Evolutionary conservation across 53 echinoderm and acorn worm species (phyloP).

Genomic region (Paracentrotus lividus): DNA sequence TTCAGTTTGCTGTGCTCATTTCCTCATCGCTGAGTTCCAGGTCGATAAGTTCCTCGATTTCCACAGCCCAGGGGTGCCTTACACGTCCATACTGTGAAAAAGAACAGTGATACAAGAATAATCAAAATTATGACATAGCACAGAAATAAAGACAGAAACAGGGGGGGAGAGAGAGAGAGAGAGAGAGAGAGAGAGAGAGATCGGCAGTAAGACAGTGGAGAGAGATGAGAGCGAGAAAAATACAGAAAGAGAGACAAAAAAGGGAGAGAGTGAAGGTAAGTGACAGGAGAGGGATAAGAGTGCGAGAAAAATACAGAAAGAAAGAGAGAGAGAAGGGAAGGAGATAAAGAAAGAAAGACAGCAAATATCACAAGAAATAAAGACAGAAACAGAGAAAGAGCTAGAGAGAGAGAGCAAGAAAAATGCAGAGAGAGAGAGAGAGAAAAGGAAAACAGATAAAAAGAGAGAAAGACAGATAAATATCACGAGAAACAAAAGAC

Average conservation of each 20-base stretch:
- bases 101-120: neutral
- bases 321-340: neutral
- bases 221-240: neutral
- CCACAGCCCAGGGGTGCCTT: conserved; percentile 59
- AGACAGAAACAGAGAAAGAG: neutral
- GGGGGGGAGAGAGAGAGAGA: neutral
- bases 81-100: conserved; percentile 66
- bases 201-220: neutral
- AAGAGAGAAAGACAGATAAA: neutral
- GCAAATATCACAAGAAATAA: neutral
- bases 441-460: neutral
- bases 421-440: neutral
- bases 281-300: neutral
- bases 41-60: conserved; percentile 71
- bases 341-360: neutral
- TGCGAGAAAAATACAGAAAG: neutral
- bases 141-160: neutral
- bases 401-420: neutral
- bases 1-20: conserved; percentile 39
- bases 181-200: neutral
- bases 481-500: neutral
- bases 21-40: conserved; percentile 64
- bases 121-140: too few species aligned
- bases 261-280: neutral
- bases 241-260: neutral